These are phyloP conservation scores for Todus mexicanus DNA, from an alignment of 2,797 vertebrate species.

Conservation along the genomic window DNA sequence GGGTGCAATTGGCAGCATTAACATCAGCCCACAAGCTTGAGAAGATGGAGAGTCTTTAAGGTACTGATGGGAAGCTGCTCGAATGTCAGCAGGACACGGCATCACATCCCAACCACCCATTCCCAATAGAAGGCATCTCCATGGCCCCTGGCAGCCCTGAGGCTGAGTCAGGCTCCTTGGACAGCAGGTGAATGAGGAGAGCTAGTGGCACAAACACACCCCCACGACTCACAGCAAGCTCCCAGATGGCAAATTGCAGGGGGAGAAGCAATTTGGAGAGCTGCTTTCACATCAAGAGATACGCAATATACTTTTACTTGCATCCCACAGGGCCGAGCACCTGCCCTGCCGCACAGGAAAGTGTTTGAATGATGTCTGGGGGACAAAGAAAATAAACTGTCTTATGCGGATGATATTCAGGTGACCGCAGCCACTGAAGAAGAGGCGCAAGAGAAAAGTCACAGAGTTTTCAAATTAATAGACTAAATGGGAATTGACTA, in stretches of 20 bases:
- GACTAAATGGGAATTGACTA: not conserved
- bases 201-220: not conserved
- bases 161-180: not conserved
- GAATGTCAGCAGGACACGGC: not conserved
- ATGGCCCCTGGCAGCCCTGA: not conserved
- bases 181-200: not conserved
- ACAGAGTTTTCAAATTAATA: constrained; percentile 9
- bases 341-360: constrained; percentile 20
- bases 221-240: not conserved
- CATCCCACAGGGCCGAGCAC: not conserved
- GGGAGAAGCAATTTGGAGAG: not conserved
- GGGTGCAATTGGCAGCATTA: not conserved
- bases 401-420: not conserved
- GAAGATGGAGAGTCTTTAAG: not conserved
- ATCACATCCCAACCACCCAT: not conserved
- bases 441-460: not conserved
- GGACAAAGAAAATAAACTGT: not conserved
- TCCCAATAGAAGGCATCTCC: not conserved
- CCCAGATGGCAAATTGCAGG: constrained; percentile 17
- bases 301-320: not conserved
- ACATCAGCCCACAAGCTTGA: not conserved
- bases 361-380: not conserved
- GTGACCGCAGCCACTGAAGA: not conserved
- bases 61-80: not conserved
- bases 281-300: constrained; percentile 32